Conservation (phyloP, 2,797 vertebrate species). For the Kryptolebias ocellatus region DNA sequence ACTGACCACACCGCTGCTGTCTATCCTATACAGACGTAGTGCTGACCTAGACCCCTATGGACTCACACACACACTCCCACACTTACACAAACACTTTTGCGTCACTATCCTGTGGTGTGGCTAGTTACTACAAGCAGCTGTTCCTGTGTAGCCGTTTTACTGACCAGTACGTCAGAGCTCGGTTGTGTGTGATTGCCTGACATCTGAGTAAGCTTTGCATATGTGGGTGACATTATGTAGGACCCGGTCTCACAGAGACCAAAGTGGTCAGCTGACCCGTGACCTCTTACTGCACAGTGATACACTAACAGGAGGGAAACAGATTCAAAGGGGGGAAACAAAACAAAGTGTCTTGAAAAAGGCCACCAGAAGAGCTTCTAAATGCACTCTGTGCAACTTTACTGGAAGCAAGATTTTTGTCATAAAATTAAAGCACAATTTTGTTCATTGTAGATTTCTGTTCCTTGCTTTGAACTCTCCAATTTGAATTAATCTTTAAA, state of each 20-base stretch:
- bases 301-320: not conserved
- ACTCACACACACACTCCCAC: conserved; percentile 11
- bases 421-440: no score
- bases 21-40: conserved; percentile 48
- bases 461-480: no score
- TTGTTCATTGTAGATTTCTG: no score
- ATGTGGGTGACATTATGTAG: conserved; percentile 49
- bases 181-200: conserved; percentile 74
- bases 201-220: conserved; percentile 47
- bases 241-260: conserved; percentile 33
- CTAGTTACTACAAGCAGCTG: conserved; percentile 69
- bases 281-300: conserved; percentile 21
- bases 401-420: no score
- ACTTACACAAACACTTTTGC: conserved; percentile 41
- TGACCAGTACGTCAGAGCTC: conserved; percentile 72
- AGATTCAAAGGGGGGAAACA: not conserved
- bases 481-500: no score
- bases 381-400: no score
- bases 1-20: conserved; percentile 69
- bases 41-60: conserved; percentile 57
- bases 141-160: conserved; percentile 74
- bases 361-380: not conserved
- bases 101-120: conserved; percentile 66
- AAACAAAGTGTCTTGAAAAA: not conserved
- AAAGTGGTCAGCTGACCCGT: conserved; percentile 24